Percentiles rank a stretch among this genome's conserved stretches.
Evolutionary conservation across 2,888 invertebrate genomes (phyloP).

Genomic region (Tillus elongatus): DNA sequence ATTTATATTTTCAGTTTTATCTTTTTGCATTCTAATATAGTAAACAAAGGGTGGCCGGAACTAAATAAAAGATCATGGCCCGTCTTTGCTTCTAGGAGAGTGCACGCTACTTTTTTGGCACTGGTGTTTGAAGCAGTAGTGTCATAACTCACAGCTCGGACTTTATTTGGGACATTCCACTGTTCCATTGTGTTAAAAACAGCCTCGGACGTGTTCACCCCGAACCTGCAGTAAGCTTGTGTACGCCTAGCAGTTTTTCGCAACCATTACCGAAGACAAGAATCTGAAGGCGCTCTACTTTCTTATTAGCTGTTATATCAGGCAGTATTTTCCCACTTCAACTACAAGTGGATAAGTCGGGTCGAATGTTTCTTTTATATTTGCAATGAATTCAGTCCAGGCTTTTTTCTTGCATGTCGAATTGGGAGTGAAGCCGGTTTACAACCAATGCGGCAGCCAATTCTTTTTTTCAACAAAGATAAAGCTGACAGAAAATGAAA

Average conservation of each 20-base stretch:
- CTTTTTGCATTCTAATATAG: no score
- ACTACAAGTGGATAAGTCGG: neutral
- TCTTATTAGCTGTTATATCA: constrained; percentile 6
- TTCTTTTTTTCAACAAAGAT: no score
- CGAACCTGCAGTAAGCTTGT: neutral
- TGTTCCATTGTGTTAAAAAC: constrained; percentile 2
- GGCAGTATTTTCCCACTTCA: constrained; percentile 9
- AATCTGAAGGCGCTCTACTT: constrained; percentile 9
- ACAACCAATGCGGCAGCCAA: no score
- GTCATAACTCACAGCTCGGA: constrained; percentile 2
- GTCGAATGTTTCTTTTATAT: constrained; percentile 8
- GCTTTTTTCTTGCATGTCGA: constrained; percentile 7
- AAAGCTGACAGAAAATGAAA: no score
- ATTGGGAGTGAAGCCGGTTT: constrained; percentile 4
- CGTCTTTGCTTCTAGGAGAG: constrained; percentile 4
- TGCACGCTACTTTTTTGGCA: constrained; percentile 1
- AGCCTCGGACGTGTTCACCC: constrained; percentile 1
- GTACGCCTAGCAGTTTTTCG: constrained; percentile 11
- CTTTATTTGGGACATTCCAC: neutral
- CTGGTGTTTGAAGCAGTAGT: constrained; percentile 1
- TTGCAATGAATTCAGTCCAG: neutral
- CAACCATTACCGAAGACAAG: constrained; percentile 9
- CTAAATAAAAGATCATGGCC: no score
- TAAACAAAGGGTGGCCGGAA: no score
- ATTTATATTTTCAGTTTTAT: no score